Percentiles rank a stretch among this genome's conserved stretches.
phyloP scores from a whole-genome alignment of 1,140 invertebrate genomes.

The Caenorhabditis remanei region DNA sequence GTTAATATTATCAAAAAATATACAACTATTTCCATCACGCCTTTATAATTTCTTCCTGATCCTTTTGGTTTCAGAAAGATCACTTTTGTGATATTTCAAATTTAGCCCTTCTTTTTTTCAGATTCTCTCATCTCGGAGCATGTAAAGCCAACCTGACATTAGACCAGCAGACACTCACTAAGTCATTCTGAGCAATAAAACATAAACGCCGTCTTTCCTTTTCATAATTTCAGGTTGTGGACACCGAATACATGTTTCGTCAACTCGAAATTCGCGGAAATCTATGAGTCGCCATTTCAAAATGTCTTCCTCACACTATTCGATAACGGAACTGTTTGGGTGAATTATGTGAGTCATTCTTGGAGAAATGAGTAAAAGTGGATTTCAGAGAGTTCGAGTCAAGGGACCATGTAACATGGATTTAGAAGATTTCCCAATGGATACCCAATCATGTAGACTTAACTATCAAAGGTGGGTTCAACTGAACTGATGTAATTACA shows the following conservation, averaged over 20 bases:
- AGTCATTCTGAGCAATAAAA: slow-evolving; percentile 73
- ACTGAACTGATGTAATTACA: not conserved
- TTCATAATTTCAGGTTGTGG: slow-evolving; percentile 70
- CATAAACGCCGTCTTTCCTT: slow-evolving; percentile 73
- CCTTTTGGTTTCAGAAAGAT: not conserved
- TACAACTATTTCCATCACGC: not conserved
- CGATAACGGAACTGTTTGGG: slow-evolving; percentile 76
- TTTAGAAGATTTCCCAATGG: slow-evolving; percentile 72
- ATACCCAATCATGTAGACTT: slow-evolving; percentile 73
- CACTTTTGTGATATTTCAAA: not conserved
- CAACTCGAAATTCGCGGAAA: slow-evolving; percentile 57
- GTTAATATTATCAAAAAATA: not conserved
- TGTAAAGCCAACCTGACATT: slow-evolving; percentile 76
- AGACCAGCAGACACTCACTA: slow-evolving; percentile 70
- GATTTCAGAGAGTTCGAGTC: slow-evolving; percentile 72
- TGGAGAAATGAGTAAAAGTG: not conserved
- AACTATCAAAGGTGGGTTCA: slow-evolving; percentile 73
- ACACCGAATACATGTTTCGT: slow-evolving; percentile 52
- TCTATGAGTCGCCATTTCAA: slow-evolving; percentile 60
- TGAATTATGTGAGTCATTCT: slow-evolving; percentile 71
- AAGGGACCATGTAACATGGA: slow-evolving; percentile 76
- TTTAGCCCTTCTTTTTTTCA: slow-evolving; percentile 43
- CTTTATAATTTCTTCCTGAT: not conserved
- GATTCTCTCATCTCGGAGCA: slow-evolving; percentile 74
- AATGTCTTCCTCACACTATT: slow-evolving; percentile 76